phyloP scores from a whole-genome alignment of 2,797 vertebrate genomes.

The Tiaroga cobitis region DNA sequence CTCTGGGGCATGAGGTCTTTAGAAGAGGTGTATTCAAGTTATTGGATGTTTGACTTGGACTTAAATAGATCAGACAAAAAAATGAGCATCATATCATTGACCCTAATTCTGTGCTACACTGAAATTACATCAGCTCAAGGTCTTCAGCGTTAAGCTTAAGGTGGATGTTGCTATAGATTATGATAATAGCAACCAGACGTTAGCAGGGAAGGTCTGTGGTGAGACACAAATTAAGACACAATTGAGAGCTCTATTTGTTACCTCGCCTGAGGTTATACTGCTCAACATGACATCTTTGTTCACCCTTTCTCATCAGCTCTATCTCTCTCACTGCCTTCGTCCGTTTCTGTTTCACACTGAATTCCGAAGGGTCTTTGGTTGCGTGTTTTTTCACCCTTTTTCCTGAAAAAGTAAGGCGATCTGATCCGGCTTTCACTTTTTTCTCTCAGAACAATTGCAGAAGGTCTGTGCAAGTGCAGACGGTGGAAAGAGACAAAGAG shows the following conservation, averaged over 20 bases:
- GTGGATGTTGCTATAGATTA: slow-evolving; percentile 16
- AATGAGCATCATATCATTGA: neutral
- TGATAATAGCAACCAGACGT: slow-evolving; percentile 20
- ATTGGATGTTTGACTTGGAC: neutral
- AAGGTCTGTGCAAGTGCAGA: slow-evolving; percentile 60
- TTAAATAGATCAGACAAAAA: neutral
- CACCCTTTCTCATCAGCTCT: slow-evolving; percentile 8
- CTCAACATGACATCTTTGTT: neutral
- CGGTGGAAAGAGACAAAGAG: slow-evolving; percentile 35
- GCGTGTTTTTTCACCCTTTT: slow-evolving; percentile 62
- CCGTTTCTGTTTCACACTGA: slow-evolving; percentile 61
- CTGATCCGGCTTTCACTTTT: slow-evolving; percentile 61
- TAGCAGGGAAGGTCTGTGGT: neutral
- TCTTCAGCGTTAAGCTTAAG: neutral
- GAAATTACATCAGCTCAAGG: slow-evolving; percentile 5
- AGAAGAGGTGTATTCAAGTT: neutral
- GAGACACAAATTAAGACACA: slow-evolving; percentile 31
- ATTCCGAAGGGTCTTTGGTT: slow-evolving; percentile 74
- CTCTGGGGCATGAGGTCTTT: neutral
- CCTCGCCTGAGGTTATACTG: slow-evolving; percentile 2
- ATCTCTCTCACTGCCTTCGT: slow-evolving; percentile 42
- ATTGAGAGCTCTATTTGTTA: slow-evolving; percentile 16
- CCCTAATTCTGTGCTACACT: neutral
- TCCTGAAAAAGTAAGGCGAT: slow-evolving; percentile 79
- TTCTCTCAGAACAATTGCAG: slow-evolving; percentile 65